Percentiles rank a stretch among this genome's conserved stretches.
Evolutionary conservation across 2,113 vertebrate species (phyloP).

Genomic region (Castor canadensis): DNA sequence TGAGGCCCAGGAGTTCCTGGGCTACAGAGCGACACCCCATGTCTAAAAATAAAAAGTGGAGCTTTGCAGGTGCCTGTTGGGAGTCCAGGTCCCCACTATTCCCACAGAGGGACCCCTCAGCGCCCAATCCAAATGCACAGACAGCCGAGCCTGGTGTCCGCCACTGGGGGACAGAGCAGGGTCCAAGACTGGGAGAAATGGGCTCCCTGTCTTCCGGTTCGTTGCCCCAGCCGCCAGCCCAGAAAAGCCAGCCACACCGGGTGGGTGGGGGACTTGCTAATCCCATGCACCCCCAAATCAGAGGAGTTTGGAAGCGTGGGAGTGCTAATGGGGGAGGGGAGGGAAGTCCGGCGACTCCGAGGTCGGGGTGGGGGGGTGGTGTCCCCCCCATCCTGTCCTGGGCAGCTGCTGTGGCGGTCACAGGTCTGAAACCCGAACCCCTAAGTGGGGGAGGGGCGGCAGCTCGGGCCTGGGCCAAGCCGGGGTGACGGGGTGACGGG

Average conservation of each 20-base stretch:
- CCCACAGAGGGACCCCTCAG: not conserved
- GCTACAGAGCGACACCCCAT: not conserved
- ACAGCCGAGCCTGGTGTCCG: not conserved
- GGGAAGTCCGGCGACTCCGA: not conserved
- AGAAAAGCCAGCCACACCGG: too few relatives aligned
- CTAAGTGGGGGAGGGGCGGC: slow-evolving; percentile 19
- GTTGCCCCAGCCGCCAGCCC: too few relatives aligned
- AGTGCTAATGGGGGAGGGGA: not conserved
- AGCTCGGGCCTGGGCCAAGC: not conserved
- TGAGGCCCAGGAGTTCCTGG: not conserved
- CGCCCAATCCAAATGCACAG: not conserved
- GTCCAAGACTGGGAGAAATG: not conserved
- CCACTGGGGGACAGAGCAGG: not conserved
- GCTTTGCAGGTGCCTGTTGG: not conserved
- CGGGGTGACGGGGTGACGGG: not conserved
- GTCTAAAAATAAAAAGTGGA: not conserved
- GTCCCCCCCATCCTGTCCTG: not conserved
- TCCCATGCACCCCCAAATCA: not conserved
- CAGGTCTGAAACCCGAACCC: slow-evolving; percentile 59
- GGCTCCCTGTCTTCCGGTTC: not conserved
- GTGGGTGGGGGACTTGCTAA: too few relatives aligned
- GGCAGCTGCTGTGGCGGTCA: slow-evolving; percentile 55
- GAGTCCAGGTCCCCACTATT: not conserved
- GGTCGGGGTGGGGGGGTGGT: not conserved
- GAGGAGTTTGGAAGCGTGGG: not conserved